phyloP scores from a whole-genome alignment of 2,888 invertebrate species.

The Tetragonisca angustula region DNA sequence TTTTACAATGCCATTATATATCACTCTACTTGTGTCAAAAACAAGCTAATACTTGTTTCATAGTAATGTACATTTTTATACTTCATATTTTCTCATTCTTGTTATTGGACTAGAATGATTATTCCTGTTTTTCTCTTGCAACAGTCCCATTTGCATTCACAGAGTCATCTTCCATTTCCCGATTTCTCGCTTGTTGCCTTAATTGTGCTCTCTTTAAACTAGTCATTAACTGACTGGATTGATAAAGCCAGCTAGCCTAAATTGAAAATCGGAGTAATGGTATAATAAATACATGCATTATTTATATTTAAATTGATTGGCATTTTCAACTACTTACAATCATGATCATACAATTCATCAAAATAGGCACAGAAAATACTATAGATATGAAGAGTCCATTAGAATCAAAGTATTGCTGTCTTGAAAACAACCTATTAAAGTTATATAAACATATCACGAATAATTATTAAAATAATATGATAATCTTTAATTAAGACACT shows the following conservation, averaged over 20 bases:
- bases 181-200: slow-evolving; percentile 87
- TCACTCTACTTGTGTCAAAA: slow-evolving; percentile 19
- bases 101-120: slow-evolving; percentile 60
- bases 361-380: slow-evolving; percentile 96
- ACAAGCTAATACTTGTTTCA: slow-evolving; percentile 27
- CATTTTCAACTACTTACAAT: slow-evolving; percentile 89
- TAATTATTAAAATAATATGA: background rate
- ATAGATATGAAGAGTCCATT: slow-evolving; percentile 97
- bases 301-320: background rate
- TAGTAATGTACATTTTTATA: slow-evolving; percentile 36
- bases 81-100: slow-evolving; percentile 7
- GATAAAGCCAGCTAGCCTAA: slow-evolving; percentile 95
- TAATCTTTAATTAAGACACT: slow-evolving; percentile 62
- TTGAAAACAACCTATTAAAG: slow-evolving; percentile 89
- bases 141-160: slow-evolving; percentile 56
- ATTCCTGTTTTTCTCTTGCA: slow-evolving; percentile 62
- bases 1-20: slow-evolving; percentile 22
- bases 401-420: slow-evolving; percentile 97
- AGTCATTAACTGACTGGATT: slow-evolving; percentile 94
- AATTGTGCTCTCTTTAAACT: slow-evolving; percentile 93
- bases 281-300: background rate
- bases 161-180: slow-evolving; percentile 71
- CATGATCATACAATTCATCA: slow-evolving; percentile 96
- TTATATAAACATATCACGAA: slow-evolving; percentile 9
- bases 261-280: background rate